phyloP scores from a whole-genome alignment of 2,113 vertebrate genomes.

The Anguilla rostrata region DNA sequence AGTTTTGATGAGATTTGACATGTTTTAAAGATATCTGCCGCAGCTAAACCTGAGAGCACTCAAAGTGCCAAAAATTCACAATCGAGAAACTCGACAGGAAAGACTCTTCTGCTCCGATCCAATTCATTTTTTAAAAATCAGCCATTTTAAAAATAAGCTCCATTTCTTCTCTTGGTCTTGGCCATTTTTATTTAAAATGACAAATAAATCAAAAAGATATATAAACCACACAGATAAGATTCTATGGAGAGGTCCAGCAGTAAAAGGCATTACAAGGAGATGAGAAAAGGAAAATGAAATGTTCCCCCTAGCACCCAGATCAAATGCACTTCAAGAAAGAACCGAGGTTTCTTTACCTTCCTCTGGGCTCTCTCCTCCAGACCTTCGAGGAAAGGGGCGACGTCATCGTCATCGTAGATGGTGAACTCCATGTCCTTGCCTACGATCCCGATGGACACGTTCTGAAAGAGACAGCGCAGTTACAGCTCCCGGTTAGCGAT shows the following conservation, averaged over 20 bases:
- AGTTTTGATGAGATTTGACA: too few species aligned
- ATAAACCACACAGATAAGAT: neutral
- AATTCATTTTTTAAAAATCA: too few species aligned
- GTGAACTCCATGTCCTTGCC: constrained; percentile 95
- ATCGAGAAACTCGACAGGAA: too few species aligned
- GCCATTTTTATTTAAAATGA: too few species aligned
- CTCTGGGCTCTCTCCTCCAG: constrained; percentile 97
- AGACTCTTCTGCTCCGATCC: too few species aligned
- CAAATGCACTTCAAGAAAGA: neutral
- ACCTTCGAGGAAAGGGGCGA: constrained; percentile 90
- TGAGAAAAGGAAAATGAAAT: neutral
- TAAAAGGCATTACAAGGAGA: neutral
- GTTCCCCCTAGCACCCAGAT: too few species aligned
- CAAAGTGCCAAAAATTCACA: too few species aligned
- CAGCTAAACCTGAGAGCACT: too few species aligned
- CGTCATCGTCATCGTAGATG: constrained; percentile 95
- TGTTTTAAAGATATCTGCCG: too few species aligned
- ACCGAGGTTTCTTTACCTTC: constrained; percentile 71
- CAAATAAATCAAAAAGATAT: neutral
- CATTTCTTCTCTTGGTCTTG: too few species aligned
- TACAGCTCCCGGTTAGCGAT: neutral
- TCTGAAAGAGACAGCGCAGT: constrained; percentile 62
- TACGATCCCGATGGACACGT: constrained; percentile 95
- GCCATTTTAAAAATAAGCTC: too few species aligned
- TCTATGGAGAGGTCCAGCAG: neutral